phyloP scores from a whole-genome alignment of 2,797 vertebrate species.

The Urophycis tenuis region DNA sequence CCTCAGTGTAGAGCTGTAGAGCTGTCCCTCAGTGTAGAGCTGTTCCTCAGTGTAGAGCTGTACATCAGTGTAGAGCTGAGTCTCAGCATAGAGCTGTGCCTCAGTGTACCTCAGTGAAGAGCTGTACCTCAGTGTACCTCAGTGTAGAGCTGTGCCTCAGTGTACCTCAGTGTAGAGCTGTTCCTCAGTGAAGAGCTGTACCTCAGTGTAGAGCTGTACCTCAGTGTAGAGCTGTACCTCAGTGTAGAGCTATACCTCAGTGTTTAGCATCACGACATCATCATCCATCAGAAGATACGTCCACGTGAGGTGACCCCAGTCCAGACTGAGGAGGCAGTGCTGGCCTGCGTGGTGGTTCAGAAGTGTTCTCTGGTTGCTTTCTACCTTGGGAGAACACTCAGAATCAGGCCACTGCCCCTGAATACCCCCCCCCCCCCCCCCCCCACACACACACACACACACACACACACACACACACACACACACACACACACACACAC shows the following conservation, averaged over 20 bases:
- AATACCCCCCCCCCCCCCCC: conserved; percentile 13
- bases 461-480: too few species aligned
- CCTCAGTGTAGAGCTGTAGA: too few species aligned
- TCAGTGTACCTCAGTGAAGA: neutral
- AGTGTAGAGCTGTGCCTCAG: too few species aligned
- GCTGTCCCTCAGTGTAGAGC: too few species aligned
- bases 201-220: too few species aligned
- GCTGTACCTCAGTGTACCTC: conserved; percentile 36
- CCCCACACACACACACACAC: neutral
- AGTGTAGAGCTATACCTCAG: too few species aligned
- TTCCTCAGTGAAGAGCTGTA: too few species aligned
- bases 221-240: too few species aligned
- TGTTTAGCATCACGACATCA: neutral
- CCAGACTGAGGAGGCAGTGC: neutral
- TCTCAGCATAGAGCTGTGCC: too few species aligned
- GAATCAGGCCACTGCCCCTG: conserved; percentile 46
- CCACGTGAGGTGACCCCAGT: neutral
- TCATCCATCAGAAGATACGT: neutral
- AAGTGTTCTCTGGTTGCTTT: conserved; percentile 27
- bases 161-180: too few species aligned
- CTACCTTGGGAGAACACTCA: conserved; percentile 43
- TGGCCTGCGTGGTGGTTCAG: neutral
- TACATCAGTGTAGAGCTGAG: conserved; percentile 20
- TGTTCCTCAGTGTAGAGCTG: too few species aligned
- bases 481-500: too few species aligned